Percentiles rank a stretch among this genome's conserved stretches.
phyloP scores from a whole-genome alignment of 2,797 vertebrate genomes.

The Poecilia picta region DNA sequence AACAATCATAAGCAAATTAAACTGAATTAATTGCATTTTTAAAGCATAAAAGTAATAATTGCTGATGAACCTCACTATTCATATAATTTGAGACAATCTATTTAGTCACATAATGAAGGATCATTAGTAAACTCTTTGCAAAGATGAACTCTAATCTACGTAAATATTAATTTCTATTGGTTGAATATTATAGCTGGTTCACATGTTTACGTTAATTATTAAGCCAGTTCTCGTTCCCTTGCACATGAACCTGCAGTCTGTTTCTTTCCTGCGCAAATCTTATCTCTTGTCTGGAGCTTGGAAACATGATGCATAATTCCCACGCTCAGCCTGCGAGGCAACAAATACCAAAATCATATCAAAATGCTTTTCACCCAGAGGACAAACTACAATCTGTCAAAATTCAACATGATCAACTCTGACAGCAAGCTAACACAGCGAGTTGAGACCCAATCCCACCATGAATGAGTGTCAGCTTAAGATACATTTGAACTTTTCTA shows the following conservation, averaged over 20 bases:
- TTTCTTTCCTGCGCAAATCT: not conserved
- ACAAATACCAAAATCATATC: not conserved
- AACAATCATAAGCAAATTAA: not conserved
- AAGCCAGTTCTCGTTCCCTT: not conserved
- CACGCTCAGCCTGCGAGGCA: not conserved
- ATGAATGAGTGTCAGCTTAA: not conserved
- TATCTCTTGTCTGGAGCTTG: not conserved
- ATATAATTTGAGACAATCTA: not conserved
- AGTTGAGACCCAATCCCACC: not conserved
- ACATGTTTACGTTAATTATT: not conserved
- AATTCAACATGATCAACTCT: not conserved
- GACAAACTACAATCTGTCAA: not conserved
- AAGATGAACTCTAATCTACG: not conserved
- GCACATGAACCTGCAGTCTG: not conserved
- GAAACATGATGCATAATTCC: not conserved
- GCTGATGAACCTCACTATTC: not conserved
- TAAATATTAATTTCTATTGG: not conserved
- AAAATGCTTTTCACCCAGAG: not conserved
- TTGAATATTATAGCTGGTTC: not conserved
- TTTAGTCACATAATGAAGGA: not conserved
- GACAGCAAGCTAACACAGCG: not conserved
- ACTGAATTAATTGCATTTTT: not conserved
- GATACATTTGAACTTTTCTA: not conserved
- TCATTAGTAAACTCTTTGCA: not conserved
- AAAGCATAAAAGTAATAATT: not conserved